Conservation (phyloP, 2,888 invertebrate genomes). For the Cheilosia impressa region DNA sequence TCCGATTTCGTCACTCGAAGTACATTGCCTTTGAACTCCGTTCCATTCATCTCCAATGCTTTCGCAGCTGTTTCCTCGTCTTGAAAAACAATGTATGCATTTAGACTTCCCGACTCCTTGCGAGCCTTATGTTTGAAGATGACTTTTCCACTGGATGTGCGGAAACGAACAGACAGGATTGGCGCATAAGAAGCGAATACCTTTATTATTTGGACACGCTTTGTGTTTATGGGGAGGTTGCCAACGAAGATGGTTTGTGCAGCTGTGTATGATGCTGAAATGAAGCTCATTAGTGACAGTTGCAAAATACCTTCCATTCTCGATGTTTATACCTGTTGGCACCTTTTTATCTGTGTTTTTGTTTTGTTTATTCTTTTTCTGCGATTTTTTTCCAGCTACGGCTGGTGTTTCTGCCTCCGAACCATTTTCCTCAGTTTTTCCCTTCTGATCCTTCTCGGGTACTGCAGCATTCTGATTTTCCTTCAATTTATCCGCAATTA, state of each 20-base stretch:
- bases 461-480: no score
- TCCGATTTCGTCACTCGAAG: slow-evolving; percentile 80
- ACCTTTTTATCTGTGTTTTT: no score
- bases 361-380: no score
- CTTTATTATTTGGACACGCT: slow-evolving; percentile 80
- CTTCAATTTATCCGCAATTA: no score
- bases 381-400: no score
- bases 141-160: slow-evolving; percentile 80
- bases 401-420: background rate
- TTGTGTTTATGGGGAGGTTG: slow-evolving; percentile 82
- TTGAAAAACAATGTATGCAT: slow-evolving; percentile 81
- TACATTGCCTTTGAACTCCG: slow-evolving; percentile 80
- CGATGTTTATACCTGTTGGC: no score
- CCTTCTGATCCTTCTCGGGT: background rate
- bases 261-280: no score
- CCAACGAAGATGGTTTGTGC: slow-evolving; percentile 81
- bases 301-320: no score
- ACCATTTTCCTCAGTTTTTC: background rate
- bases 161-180: slow-evolving; percentile 79
- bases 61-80: slow-evolving; percentile 78
- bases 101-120: slow-evolving; percentile 79
- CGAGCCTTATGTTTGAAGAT: slow-evolving; percentile 80
- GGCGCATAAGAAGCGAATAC: slow-evolving; percentile 79
- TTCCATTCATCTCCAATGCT: slow-evolving; percentile 80
- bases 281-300: no score